A percentile compares a stretch with the other conserved stretches of the same genome.
phyloP scores from a whole-genome alignment of 2,797 vertebrate species.

The Peromyscus eremicus region DNA sequence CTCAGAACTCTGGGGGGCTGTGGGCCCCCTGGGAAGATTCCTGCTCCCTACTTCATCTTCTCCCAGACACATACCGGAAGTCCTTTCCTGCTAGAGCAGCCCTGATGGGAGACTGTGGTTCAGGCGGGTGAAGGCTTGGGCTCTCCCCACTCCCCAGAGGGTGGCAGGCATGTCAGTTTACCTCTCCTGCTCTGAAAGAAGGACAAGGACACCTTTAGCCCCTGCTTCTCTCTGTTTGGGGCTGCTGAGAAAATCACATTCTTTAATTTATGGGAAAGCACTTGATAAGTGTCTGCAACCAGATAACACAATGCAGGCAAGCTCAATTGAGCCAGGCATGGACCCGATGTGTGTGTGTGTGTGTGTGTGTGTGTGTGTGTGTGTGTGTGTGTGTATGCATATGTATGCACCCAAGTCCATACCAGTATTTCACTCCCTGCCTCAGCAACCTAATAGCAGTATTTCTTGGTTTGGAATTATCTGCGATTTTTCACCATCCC shows the following conservation, averaged over 20 bases:
- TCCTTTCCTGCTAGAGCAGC: not conserved
- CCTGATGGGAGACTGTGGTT: not conserved
- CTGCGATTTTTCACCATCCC: not conserved
- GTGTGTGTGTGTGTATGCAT: not conserved
- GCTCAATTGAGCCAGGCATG: not conserved
- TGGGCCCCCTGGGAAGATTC: not conserved
- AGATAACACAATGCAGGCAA: not conserved
- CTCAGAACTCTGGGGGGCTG: not conserved
- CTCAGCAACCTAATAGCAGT: not conserved
- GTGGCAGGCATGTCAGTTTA: not conserved
- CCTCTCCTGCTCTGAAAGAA: not conserved
- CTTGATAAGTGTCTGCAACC: not conserved
- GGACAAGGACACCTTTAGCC: not conserved
- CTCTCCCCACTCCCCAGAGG: rapidly evolving
- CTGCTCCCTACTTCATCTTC: not conserved
- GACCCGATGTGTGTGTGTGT: not conserved
- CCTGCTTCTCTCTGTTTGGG: not conserved
- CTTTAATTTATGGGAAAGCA: not conserved
- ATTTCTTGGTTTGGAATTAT: slow-evolving; percentile 12
- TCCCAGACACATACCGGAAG: not conserved
- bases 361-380: not conserved
- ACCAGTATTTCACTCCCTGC: not conserved
- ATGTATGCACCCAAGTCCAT: rapidly evolving
- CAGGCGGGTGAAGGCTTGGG: not conserved
- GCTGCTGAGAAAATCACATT: not conserved